phyloP scores from a whole-genome alignment of 2,113 vertebrate genomes.

The Cyphomyrus discorhynchus region DNA sequence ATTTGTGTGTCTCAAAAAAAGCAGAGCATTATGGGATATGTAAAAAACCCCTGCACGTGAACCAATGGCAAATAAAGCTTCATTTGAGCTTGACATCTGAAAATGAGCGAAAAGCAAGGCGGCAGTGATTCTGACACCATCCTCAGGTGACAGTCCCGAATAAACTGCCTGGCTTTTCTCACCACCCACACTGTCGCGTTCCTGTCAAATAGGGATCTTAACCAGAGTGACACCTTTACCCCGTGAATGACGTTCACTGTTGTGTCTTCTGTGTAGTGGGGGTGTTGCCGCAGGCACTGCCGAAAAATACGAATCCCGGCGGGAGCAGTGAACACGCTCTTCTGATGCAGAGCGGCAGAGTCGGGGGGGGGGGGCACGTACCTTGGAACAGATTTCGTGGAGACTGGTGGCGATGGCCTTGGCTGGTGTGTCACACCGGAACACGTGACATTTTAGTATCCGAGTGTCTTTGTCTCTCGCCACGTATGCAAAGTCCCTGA shows the following conservation, averaged over 20 bases:
- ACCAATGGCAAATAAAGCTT: not conserved
- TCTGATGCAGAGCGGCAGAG: not conserved
- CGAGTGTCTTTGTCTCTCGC: conserved; percentile 76
- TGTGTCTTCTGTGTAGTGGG: not conserved
- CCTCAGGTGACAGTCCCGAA: not conserved
- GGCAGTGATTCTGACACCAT: not conserved
- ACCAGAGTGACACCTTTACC: not conserved
- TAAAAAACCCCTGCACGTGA: not conserved
- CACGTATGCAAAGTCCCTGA: conserved; percentile 76
- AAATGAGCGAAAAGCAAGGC: not conserved
- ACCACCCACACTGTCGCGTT: not conserved
- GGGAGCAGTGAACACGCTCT: not conserved
- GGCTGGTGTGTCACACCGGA: conserved; percentile 80
- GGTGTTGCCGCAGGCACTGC: not conserved
- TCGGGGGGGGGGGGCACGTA: conserved; percentile 26
- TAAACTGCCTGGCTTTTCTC: not conserved
- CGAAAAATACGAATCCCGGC: too few relatives aligned
- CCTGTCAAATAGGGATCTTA: not conserved
- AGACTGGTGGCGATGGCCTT: conserved; percentile 79
- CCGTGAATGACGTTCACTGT: not conserved
- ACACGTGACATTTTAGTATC: conserved; percentile 80
- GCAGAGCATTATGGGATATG: not conserved
- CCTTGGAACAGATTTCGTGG: conserved; percentile 80
- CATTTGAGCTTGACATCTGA: not conserved
- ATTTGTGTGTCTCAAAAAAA: not conserved